phyloP scores from a whole-genome alignment of 2,888 invertebrate species.

The Eupithecia centaureata region DNA sequence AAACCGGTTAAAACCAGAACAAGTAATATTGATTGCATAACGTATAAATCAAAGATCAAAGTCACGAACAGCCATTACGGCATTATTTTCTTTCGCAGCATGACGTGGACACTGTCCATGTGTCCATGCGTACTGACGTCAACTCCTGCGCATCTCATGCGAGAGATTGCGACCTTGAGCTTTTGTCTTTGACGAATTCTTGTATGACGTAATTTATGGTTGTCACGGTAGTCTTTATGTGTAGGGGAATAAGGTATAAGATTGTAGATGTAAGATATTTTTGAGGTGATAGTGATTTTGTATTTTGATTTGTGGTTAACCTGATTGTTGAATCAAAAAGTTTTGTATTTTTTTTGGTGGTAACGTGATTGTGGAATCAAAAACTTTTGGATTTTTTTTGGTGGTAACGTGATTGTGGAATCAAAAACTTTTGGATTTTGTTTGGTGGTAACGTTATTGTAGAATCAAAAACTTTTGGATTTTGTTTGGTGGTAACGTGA shows the following conservation, averaged over 20 bases:
- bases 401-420: too few species aligned
- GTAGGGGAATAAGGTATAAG: background rate
- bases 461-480: too few species aligned
- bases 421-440: too few species aligned
- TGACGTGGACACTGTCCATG: background rate
- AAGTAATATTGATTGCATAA: background rate
- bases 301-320: too few species aligned
- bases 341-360: too few species aligned
- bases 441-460: too few species aligned
- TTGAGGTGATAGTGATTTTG: too few species aligned
- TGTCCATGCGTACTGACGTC: slow-evolving; percentile 21
- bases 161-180: slow-evolving; percentile 26
- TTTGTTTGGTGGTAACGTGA: too few species aligned
- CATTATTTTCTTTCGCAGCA: background rate
- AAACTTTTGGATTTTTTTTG: too few species aligned
- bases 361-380: too few species aligned
- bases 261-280: too few species aligned
- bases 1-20: background rate
- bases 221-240: background rate
- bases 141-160: slow-evolving; percentile 28
- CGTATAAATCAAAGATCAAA: slow-evolving; percentile 14
- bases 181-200: slow-evolving; percentile 11
- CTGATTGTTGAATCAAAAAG: too few species aligned
- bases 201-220: background rate
- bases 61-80: background rate